These are phyloP conservation scores for Pimephales promelas DNA, from an alignment of 2,113 vertebrate genomes.

Conservation along the genomic window DNA sequence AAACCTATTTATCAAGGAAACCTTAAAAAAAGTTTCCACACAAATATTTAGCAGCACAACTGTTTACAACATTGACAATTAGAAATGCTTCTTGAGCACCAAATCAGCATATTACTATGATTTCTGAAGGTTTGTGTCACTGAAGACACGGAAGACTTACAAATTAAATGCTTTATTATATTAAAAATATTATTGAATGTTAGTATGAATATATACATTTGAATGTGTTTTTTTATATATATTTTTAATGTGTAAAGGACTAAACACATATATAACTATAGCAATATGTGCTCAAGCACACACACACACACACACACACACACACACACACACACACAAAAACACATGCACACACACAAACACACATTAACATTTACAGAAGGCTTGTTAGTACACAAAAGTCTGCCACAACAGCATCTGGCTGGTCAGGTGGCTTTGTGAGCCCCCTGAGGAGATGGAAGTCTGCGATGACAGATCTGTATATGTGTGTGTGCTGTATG, in stretches of 20 bases:
- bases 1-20: no score
- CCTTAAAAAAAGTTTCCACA: no score
- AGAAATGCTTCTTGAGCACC: neutral
- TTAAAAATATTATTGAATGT: no score
- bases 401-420: constrained; percentile 25
- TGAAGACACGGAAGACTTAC: neutral
- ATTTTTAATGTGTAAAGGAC: neutral
- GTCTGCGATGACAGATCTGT: neutral
- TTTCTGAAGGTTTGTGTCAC: neutral
- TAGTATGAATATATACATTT: no score
- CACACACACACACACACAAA: neutral
- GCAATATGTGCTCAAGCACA: neutral
- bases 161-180: no score
- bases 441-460: constrained; percentile 22
- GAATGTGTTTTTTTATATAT: no score
- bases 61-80: neutral
- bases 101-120: neutral
- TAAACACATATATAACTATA: neutral
- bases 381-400: constrained; percentile 19
- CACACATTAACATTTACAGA: constrained; percentile 9
- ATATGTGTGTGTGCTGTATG: neutral
- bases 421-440: constrained; percentile 27
- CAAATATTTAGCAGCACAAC: no score
- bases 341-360: neutral
- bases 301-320: constrained; percentile 3